phyloP scores from a whole-genome alignment of 2,888 invertebrate species.

The Meiosimyza platycephala region DNA sequence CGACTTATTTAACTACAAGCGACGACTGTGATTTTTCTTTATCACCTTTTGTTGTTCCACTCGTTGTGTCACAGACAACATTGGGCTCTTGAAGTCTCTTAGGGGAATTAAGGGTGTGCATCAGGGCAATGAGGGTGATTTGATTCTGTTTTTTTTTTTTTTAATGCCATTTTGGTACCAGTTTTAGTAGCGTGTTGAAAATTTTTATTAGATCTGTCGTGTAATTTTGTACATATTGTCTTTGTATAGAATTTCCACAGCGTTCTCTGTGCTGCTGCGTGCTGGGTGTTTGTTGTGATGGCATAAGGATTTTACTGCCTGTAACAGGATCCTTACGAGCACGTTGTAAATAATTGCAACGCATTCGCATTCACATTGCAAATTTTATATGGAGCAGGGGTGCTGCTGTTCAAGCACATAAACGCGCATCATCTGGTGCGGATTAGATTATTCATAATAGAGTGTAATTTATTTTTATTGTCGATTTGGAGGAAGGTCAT shows the following conservation, averaged over 20 bases:
- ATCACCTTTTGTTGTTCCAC: slow-evolving; percentile 10
- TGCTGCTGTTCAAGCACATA: slow-evolving; percentile 16
- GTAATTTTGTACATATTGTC: slow-evolving; percentile 49
- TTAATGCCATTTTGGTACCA: slow-evolving; percentile 1
- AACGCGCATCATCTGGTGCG: slow-evolving; percentile 60
- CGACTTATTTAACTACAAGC: neutral
- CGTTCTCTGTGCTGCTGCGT: slow-evolving; percentile 1
- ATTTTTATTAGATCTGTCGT: slow-evolving; percentile 45
- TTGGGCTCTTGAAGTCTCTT: slow-evolving; percentile 25
- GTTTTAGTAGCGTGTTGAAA: slow-evolving; percentile 39
- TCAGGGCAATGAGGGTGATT: neutral
- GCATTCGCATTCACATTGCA: slow-evolving; percentile 19
- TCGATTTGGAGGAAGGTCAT: slow-evolving; percentile 20
- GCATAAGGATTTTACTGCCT: slow-evolving; percentile 37
- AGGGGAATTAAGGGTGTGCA: slow-evolving; percentile 26
- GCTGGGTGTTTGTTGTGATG: neutral
- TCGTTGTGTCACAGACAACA: slow-evolving; percentile 7
- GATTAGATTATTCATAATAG: slow-evolving; percentile 67
- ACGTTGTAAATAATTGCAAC: slow-evolving; percentile 30
- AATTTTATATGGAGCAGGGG: slow-evolving; percentile 7
- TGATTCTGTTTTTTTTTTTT: neutral
- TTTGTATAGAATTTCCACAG: slow-evolving; percentile 33
- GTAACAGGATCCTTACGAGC: slow-evolving; percentile 28
- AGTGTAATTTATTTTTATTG: slow-evolving; percentile 62
- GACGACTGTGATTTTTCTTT: slow-evolving; percentile 34